Conservation (phyloP, 2,113 vertebrate genomes). For the Monarcha castaneiventris region DNA sequence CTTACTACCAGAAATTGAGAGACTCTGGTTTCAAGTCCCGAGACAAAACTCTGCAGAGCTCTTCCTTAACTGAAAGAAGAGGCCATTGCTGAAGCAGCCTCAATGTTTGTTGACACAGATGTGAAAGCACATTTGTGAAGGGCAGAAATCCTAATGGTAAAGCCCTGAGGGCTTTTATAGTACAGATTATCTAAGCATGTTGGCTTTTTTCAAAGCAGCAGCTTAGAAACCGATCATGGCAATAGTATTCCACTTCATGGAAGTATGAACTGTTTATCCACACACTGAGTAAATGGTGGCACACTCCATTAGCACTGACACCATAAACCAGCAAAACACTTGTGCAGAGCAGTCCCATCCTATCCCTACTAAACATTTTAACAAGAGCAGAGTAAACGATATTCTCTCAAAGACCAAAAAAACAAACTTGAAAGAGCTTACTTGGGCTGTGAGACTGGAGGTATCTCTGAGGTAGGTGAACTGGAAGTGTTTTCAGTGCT, state of each 20-base stretch:
- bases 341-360: background rate
- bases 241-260: background rate
- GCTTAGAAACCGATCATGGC: background rate
- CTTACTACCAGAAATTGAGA: background rate
- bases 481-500: constrained; percentile 77
- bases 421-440: constrained; percentile 64
- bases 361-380: background rate
- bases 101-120: background rate
- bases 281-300: background rate
- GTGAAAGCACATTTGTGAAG: background rate
- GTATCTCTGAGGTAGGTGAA: constrained; percentile 90
- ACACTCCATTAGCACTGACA: background rate
- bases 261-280: background rate
- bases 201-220: background rate
- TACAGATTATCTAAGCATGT: background rate
- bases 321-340: background rate
- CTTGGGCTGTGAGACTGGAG: constrained; percentile 75
- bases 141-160: background rate
- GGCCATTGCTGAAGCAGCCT: background rate
- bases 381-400: background rate
- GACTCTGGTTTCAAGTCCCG: background rate
- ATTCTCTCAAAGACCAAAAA: background rate
- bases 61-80: background rate
- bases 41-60: background rate
- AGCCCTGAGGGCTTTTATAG: background rate